These are phyloP conservation scores for Mactromeris polynyma DNA, from an alignment of 2,888 invertebrate genomes.

Conservation along the genomic window DNA sequence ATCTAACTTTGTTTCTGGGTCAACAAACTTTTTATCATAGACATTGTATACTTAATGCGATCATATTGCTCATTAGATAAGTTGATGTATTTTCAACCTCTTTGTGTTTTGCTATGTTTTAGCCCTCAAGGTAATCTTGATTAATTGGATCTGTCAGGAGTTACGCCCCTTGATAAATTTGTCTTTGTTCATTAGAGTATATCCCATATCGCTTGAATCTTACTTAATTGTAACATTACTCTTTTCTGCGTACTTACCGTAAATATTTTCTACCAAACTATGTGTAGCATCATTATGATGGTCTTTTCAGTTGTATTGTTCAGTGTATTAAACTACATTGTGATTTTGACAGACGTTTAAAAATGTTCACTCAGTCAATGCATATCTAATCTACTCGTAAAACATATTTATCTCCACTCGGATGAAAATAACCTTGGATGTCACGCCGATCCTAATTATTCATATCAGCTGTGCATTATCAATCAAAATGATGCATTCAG, in stretches of 20 bases:
- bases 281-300: neutral
- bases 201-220: slow-evolving; percentile 17
- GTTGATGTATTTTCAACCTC: neutral
- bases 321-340: neutral
- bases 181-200: slow-evolving; percentile 25
- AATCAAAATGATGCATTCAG: neutral
- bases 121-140: slow-evolving; percentile 27
- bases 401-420: neutral
- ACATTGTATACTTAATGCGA: neutral
- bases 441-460: neutral
- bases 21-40: neutral
- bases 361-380: neutral
- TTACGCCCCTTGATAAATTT: slow-evolving; percentile 49
- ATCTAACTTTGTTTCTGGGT: neutral
- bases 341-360: neutral
- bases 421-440: neutral
- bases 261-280: neutral
- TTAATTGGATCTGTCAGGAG: slow-evolving; percentile 16
- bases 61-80: slow-evolving; percentile 11
- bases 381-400: neutral
- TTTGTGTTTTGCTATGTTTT: neutral
- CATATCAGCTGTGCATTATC: neutral
- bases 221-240: neutral
- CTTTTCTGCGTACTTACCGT: neutral
- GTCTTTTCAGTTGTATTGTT: neutral